Conservation (phyloP, 2,113 vertebrate species). For the Salvelinus sp. region DNA sequence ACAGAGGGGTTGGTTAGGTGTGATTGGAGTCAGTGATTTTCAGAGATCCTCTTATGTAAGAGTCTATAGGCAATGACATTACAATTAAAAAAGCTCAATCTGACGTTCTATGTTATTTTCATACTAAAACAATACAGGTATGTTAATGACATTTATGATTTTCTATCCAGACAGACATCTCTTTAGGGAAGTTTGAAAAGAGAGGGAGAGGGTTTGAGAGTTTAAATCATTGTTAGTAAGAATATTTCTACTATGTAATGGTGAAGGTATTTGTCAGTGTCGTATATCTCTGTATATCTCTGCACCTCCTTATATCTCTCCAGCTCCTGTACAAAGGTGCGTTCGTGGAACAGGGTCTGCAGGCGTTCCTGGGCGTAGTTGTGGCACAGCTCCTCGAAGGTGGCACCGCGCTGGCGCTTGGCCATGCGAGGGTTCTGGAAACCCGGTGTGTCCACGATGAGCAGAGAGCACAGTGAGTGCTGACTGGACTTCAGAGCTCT, state of each 20-base stretch:
- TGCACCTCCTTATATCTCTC: conserved; percentile 95
- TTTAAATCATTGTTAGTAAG: neutral
- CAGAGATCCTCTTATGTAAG: conserved; percentile 43
- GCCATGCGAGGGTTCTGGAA: conserved; percentile 90
- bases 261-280: neutral
- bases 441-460: conserved; percentile 94
- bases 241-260: neutral
- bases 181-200: neutral
- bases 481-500: conserved; percentile 97
- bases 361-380: conserved; percentile 96
- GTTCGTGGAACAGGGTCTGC: conserved; percentile 92
- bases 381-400: conserved; percentile 96
- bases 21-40: neutral
- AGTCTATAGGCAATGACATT: neutral
- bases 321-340: conserved; percentile 88
- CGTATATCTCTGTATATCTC: neutral
- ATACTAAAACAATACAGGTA: conserved; percentile 12
- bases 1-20: conserved; percentile 47
- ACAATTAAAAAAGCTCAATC: conserved; percentile 11
- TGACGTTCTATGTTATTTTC: neutral
- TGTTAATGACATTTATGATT: neutral
- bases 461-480: conserved; percentile 91
- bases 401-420: conserved; percentile 83
- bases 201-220: too few relatives aligned
- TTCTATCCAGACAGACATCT: neutral